Evolutionary conservation across 2,888 invertebrate genomes (phyloP).

Genomic region (Smittia aterrima): DNA sequence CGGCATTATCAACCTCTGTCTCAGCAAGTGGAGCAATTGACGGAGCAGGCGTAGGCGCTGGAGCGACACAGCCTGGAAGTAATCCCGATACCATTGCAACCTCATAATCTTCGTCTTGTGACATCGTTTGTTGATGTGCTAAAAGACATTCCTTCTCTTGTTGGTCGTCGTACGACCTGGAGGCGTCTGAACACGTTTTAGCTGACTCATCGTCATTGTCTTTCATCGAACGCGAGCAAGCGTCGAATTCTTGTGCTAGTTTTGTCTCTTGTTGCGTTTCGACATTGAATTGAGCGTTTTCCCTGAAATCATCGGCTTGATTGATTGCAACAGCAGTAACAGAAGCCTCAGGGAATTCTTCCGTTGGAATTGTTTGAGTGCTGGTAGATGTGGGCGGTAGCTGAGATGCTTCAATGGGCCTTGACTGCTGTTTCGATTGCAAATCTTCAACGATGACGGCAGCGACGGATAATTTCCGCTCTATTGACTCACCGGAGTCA

Average conservation of each 20-base stretch:
- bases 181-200: not conserved
- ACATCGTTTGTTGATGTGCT: slow-evolving; percentile 44
- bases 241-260: not conserved
- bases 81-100: slow-evolving; percentile 49
- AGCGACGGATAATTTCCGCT: slow-evolving; percentile 8
- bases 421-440: not conserved
- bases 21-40: slow-evolving; percentile 67
- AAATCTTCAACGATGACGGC: not conserved
- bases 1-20: slow-evolving; percentile 67
- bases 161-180: not conserved
- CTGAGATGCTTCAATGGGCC: not conserved
- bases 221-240: slow-evolving; percentile 11
- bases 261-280: not conserved
- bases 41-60: slow-evolving; percentile 52
- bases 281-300: not conserved
- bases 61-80: slow-evolving; percentile 50
- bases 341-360: slow-evolving; percentile 19
- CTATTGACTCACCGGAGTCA: not conserved
- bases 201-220: slow-evolving; percentile 7
- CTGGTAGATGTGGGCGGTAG: slow-evolving; percentile 21
- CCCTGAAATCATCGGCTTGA: slow-evolving; percentile 6
- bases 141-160: not conserved
- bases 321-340: not conserved
- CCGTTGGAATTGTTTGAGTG: slow-evolving; percentile 31
- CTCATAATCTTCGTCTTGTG: slow-evolving; percentile 48